phyloP scores from a whole-genome alignment of 2,113 vertebrate species.

The Stegostoma tigrinum region DNA sequence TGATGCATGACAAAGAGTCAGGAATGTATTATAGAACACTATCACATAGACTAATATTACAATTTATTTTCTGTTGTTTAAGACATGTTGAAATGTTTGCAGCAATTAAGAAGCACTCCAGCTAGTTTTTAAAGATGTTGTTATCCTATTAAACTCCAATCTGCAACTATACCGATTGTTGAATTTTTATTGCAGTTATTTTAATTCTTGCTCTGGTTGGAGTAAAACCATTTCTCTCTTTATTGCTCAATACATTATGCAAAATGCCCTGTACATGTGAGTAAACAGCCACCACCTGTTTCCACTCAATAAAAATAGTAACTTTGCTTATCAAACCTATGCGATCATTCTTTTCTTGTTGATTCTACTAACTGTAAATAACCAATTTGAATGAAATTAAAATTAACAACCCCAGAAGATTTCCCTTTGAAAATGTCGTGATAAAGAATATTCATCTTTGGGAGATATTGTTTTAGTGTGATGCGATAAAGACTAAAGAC shows the following conservation, averaged over 20 bases:
- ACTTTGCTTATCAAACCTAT: not conserved
- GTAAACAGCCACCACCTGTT: not conserved
- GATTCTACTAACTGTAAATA: not conserved
- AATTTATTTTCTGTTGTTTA: not conserved
- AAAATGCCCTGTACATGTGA: not conserved
- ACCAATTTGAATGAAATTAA: not conserved
- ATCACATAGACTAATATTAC: not conserved
- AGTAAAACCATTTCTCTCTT: not conserved
- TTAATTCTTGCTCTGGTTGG: not conserved
- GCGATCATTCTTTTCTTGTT: not conserved
- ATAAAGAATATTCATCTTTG: not conserved
- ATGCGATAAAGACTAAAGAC: not conserved
- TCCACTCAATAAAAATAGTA: not conserved
- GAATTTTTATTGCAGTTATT: not conserved
- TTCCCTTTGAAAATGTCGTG: not conserved
- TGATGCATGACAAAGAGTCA: not conserved
- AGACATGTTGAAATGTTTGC: not conserved
- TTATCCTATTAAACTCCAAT: not conserved
- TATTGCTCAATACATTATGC: not conserved
- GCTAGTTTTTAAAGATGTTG: not conserved
- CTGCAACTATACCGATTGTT: not conserved
- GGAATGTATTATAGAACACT: not conserved
- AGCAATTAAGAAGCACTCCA: not conserved
- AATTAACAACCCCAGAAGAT: not conserved
- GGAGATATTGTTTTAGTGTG: not conserved